phyloP scores from a whole-genome alignment of 2,888 invertebrate genomes.

The Quadroppia sp. region DNA sequence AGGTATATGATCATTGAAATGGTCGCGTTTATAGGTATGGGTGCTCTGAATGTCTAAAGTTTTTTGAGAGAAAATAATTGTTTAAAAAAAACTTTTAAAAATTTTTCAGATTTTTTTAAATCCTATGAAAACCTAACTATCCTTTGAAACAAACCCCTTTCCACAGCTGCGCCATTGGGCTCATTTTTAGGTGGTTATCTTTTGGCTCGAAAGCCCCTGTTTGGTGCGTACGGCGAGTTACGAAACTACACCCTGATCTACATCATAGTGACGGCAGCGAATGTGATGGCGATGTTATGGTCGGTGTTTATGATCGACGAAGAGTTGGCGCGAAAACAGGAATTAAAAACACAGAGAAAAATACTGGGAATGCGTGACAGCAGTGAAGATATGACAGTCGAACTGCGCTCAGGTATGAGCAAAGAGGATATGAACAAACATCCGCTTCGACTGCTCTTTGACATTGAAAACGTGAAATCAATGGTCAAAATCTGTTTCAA shows the following conservation, averaged over 20 bases:
- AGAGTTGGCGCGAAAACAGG: neutral
- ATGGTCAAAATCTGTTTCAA: neutral
- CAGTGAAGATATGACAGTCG: neutral
- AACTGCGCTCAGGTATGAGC: neutral
- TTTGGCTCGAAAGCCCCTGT: neutral
- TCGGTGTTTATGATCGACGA: neutral
- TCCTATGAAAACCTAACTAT: too few species aligned
- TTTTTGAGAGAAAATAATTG: too few species aligned
- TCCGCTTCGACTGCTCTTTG: neutral
- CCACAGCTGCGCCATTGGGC: neutral
- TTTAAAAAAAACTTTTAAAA: too few species aligned
- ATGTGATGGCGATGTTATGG: neutral
- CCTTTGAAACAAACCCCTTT: neutral
- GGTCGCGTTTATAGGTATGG: neutral
- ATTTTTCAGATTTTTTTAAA: too few species aligned
- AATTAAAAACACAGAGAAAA: neutral
- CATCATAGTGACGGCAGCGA: neutral
- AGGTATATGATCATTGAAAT: slow-evolving; percentile 5
- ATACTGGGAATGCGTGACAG: neutral
- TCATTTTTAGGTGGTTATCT: neutral
- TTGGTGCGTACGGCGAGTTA: neutral
- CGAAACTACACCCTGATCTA: neutral
- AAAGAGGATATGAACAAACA: neutral
- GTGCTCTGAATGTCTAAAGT: too few species aligned
- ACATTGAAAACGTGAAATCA: neutral